Evolutionary conservation across 37 sponge, comb jelly and placozoan genomes (phyloP), one percentile per base, ranked within the genome.

Genomic region (Oopsacas minuta): DNA sequence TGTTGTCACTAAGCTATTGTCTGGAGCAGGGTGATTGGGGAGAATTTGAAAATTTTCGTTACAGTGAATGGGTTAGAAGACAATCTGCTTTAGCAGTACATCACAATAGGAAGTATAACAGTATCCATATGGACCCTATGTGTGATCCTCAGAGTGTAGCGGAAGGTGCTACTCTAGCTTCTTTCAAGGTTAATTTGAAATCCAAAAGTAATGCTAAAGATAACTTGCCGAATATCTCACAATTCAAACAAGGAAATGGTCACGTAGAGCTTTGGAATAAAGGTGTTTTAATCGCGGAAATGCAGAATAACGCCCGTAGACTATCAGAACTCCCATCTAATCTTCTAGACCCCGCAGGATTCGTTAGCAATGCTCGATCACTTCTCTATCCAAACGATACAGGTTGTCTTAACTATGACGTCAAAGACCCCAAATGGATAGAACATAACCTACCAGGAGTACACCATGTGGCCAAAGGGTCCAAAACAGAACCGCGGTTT

Each of bases 251-350:
- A n/a, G 30, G 83, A 86, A 36, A 37, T 23, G 7, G 32, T 36
- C 34, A 52, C 52, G 0, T 61, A 61, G 75, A 81, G 8, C 69
- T 69, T 20, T 96, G 96, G 96, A 15, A 75, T 20, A 23, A 75
- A 32, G 97, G 97, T 7, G 49, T 39, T 32, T 86, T 90, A 0
- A 34, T 52, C 0, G 94, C 92, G n/a, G 38, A 83, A 12, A 87
- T 88, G 36, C 97, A 96, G 83, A 96, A 96, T 86, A 88, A 94
- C 87, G 93, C 97, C 39, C 83, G 97, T 37, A 53, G 86, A 83
- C 81, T 93, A 81, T 92, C 91, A 90, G 97, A 96, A 82, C 84
- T 83, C 0, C 97, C 97, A 1, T 83, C 90, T 12, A 96, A 96
- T 83, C 84, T 85, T 53, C 88, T 96, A 90, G 94, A 94, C 38